phyloP scores from a whole-genome alignment of 1,140 invertebrate species.

The Periplaneta americana region DNA sequence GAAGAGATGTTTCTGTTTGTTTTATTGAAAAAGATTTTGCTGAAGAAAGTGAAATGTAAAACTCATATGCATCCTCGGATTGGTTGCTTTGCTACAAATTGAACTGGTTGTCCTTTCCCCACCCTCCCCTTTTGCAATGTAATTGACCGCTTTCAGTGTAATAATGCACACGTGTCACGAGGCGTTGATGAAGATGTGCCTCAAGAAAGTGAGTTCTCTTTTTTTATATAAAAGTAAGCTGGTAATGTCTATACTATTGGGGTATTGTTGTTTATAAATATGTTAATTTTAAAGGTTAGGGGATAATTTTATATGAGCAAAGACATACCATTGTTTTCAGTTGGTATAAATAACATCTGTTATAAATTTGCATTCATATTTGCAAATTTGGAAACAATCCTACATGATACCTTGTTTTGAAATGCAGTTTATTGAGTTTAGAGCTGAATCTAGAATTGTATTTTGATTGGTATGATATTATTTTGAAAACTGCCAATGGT shows the following conservation, averaged over 20 bases:
- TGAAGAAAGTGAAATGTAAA: not conserved
- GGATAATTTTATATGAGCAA: conserved; percentile 21
- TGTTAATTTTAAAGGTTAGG: conserved; percentile 20
- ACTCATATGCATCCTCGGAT: not conserved
- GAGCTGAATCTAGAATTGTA: not conserved
- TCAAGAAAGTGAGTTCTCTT: not conserved
- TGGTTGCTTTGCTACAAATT: conserved; percentile 7
- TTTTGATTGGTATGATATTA: conserved; percentile 5
- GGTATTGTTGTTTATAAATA: conserved; percentile 19
- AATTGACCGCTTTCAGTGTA: not conserved
- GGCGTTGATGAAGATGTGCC: not conserved
- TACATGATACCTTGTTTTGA: not conserved
- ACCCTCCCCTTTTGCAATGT: not conserved
- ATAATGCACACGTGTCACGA: not conserved
- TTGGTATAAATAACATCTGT: conserved; percentile 14
- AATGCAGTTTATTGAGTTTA: conserved; percentile 8
- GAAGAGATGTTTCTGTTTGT: not conserved
- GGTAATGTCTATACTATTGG: not conserved
- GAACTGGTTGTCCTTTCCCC: not conserved
- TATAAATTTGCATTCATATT: not conserved
- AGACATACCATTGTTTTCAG: conserved; percentile 17
- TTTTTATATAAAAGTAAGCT: not conserved
- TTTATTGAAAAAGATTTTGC: not conserved
- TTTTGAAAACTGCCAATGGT: conserved; percentile 6
- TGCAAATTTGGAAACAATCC: not conserved